Evolutionary conservation across 2,888 invertebrate species (phyloP), one percentile per base, ranked within the genome.

Genomic region (Drosophila kambysellisi): DNA sequence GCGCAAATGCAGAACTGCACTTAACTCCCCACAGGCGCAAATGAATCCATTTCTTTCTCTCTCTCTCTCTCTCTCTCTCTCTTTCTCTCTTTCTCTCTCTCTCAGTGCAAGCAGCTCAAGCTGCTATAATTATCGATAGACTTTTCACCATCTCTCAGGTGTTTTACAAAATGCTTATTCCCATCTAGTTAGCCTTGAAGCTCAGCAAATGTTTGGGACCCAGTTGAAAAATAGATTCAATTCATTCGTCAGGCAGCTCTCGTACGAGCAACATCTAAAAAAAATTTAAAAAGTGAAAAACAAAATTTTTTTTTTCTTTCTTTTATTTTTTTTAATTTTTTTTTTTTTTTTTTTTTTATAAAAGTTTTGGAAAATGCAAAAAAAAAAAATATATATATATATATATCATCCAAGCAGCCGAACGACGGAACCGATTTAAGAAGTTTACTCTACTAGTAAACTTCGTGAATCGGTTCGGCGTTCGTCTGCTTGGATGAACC

Each of bases 181-280:
- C 3, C 12, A 48, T 54, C 67, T 66, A 67, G 67, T 67, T 9
- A 6, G 53, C 67, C 32, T 67, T 67, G 11, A 9, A 2, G 39
- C n/a, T 25, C 15, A 11, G n/a, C 29, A 9, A 9, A 2, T 15
- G 11, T n/a, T n/a, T n/a, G 12, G 20, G 15, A 0, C 9, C 32
- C n/a, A n/a, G 17, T 12, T 32, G 20, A 0, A 15, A 12, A 1
- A 6, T 17, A 15, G 17, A n/a, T 3, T 6, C 1, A 1, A 12
- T 29, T 66, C 65, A 67, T 17, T 66, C 6, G 1, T 25, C 4
- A n/a, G 9, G 11, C 12, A 25, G n/a, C 43, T 25, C 17, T 64
- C 30, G 12, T 46, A 15, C 46, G 15, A 25, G 15, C 30, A 66
- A 41, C 65, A 66, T 7, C 30, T 30, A 37, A 17, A 37, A 6